A percentile compares a stretch with the other conserved stretches of the same genome.
phyloP scores from a whole-genome alignment of 2,888 invertebrate genomes.

The Rutpela maculata region DNA sequence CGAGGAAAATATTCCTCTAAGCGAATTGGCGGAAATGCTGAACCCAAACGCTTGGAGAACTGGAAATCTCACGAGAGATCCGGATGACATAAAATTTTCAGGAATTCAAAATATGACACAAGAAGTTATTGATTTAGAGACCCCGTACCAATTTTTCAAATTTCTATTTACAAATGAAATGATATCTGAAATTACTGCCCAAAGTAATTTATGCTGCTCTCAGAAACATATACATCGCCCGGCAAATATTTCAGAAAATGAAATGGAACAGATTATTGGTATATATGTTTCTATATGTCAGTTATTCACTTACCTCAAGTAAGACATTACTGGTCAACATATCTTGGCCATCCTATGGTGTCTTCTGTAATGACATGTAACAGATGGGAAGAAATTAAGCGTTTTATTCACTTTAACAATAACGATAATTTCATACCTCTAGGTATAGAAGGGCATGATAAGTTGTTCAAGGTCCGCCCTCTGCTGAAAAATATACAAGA shows the following conservation, averaged over 20 bases:
- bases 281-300: slow-evolving; percentile 35
- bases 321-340: slow-evolving; percentile 38
- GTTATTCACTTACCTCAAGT: slow-evolving; percentile 30
- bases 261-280: slow-evolving; percentile 11
- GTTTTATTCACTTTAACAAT: slow-evolving; percentile 40
- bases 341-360: slow-evolving; percentile 26
- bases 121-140: slow-evolving; percentile 25
- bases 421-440: slow-evolving; percentile 34
- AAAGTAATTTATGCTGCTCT: slow-evolving; percentile 30
- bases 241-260: slow-evolving; percentile 8
- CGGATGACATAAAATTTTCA: slow-evolving; percentile 17
- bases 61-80: slow-evolving; percentile 24
- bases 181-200: slow-evolving; percentile 20
- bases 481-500: slow-evolving; percentile 21
- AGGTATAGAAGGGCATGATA: slow-evolving; percentile 39
- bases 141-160: slow-evolving; percentile 23
- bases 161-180: slow-evolving; percentile 31
- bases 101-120: neutral
- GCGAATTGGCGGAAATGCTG: too few relatives aligned
- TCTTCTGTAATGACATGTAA: slow-evolving; percentile 41
- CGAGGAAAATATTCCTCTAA: too few relatives aligned
- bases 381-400: slow-evolving; percentile 41
- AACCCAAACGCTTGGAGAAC: too few relatives aligned
- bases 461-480: slow-evolving; percentile 39
- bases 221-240: slow-evolving; percentile 24